Conservation (phyloP, 2,888 invertebrate genomes). For the Drosophila borborema region DNA sequence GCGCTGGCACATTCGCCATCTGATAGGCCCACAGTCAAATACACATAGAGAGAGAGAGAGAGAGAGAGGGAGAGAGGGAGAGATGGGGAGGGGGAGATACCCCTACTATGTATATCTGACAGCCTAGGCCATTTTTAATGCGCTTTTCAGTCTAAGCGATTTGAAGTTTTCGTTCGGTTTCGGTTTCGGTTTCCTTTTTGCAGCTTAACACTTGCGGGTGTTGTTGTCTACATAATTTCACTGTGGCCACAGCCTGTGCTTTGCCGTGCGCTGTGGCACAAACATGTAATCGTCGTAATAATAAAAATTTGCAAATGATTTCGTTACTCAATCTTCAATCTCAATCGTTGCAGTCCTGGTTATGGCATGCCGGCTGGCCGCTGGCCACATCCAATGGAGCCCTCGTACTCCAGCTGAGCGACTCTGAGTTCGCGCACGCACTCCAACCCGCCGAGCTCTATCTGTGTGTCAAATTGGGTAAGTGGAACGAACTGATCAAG, state of each 20-base stretch:
- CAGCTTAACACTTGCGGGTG: constrained; percentile 82
- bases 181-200: constrained; percentile 62
- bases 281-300: constrained; percentile 79
- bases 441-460: constrained; percentile 88
- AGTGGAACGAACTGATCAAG: constrained; percentile 52
- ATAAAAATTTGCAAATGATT: constrained; percentile 80
- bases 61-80: not conserved
- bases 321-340: constrained; percentile 77
- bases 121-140: constrained; percentile 77
- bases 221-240: constrained; percentile 77
- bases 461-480: constrained; percentile 87
- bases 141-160: constrained; percentile 70
- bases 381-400: constrained; percentile 88
- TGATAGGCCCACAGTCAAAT: constrained; percentile 70
- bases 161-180: constrained; percentile 54
- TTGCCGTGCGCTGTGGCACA: not conserved
- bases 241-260: constrained; percentile 14
- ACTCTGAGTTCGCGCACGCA: constrained; percentile 87
- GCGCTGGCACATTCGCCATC: constrained; percentile 69
- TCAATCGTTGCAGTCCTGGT: constrained; percentile 86
- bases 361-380: constrained; percentile 89
- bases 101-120: constrained; percentile 48
- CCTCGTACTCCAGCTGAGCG: constrained; percentile 88
- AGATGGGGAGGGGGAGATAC: constrained; percentile 3
- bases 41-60: constrained; percentile 43